phyloP scores from a whole-genome alignment of 2,797 vertebrate genomes.

The Danio albolineatus region DNA sequence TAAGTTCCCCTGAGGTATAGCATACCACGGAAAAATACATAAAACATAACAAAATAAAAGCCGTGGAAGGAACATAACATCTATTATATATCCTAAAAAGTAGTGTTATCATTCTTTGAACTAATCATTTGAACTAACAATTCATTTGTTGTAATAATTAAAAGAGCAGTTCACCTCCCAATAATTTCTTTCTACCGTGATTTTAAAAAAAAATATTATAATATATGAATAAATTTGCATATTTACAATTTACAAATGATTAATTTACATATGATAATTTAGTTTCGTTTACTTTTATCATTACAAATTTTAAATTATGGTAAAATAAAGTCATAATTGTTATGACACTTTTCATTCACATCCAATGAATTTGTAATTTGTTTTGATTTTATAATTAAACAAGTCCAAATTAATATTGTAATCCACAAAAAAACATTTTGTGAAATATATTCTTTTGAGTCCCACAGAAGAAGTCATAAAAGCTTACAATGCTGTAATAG shows the following conservation, averaged over 20 bases:
- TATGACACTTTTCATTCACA: too few species aligned
- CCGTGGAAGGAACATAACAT: not conserved
- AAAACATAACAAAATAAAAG: not conserved
- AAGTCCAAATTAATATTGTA: not conserved
- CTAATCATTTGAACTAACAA: not conserved
- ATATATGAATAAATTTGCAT: too few species aligned
- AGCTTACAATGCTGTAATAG: not conserved
- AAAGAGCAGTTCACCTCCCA: not conserved
- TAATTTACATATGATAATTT: too few species aligned
- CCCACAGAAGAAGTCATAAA: not conserved
- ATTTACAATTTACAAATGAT: too few species aligned
- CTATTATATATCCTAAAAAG: not conserved
- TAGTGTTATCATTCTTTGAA: not conserved
- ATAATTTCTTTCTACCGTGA: not conserved
- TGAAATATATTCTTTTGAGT: not conserved
- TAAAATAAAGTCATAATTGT: too few species aligned
- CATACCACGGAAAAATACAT: not conserved
- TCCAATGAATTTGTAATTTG: too few species aligned
- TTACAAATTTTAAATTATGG: too few species aligned
- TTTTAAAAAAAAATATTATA: not conserved
- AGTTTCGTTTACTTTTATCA: too few species aligned
- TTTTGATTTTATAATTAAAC: too few species aligned
- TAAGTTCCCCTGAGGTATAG: slow-evolving; percentile 11
- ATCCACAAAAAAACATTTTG: not conserved
- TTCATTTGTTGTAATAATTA: not conserved